These are phyloP conservation scores for Cecropterus lyciades DNA, from an alignment of 1,140 invertebrate species.

Conservation along the genomic window DNA sequence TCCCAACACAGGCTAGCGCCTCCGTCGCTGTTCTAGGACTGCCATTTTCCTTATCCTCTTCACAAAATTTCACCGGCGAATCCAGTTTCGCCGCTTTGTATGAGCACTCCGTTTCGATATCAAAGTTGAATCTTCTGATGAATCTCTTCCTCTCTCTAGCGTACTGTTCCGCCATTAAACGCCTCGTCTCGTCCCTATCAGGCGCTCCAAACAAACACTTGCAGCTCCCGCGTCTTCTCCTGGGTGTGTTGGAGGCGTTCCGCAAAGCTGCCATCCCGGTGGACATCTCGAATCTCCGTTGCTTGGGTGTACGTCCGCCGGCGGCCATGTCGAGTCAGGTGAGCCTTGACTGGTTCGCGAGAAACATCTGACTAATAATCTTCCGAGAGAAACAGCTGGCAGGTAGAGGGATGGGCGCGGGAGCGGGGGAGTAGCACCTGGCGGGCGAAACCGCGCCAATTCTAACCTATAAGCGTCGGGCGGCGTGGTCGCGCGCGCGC, in stretches of 20 bases:
- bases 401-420: conserved; percentile 60
- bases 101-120: conserved; percentile 71
- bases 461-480: conserved; percentile 74
- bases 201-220: conserved; percentile 77
- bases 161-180: conserved; percentile 75
- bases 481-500: conserved; percentile 64
- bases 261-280: conserved; percentile 67
- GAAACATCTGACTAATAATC: conserved; percentile 83
- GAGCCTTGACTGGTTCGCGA: conserved; percentile 72
- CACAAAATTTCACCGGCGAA: conserved; percentile 75
- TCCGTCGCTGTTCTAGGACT: conserved; percentile 68
- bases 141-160: conserved; percentile 73
- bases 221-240: conserved; percentile 73
- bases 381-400: conserved; percentile 82
- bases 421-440: conserved; percentile 74
- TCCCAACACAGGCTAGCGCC: conserved; percentile 69
- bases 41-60: conserved; percentile 68
- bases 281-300: conserved; percentile 72
- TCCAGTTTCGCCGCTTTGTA: conserved; percentile 70
- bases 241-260: conserved; percentile 57
- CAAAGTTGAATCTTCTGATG: conserved; percentile 76
- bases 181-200: conserved; percentile 72
- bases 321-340: conserved; percentile 77
- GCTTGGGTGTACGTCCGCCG: conserved; percentile 76
- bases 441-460: conserved; percentile 75